A percentile compares a stretch with the other conserved stretches of the same genome.
phyloP scores from a whole-genome alignment of 2,797 vertebrate species.

The Hoplostethus mediterraneus region DNA sequence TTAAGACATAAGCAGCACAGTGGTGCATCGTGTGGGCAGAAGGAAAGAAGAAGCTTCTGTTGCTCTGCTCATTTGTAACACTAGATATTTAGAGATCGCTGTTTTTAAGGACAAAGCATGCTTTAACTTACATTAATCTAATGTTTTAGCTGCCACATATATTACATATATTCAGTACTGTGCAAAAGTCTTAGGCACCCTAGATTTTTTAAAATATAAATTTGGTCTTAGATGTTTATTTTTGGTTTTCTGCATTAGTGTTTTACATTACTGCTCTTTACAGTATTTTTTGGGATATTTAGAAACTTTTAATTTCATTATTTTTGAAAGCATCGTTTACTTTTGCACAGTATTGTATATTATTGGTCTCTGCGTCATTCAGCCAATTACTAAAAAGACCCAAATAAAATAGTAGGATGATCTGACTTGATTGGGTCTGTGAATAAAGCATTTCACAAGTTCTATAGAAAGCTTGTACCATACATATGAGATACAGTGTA shows the following conservation, averaged over 20 bases:
- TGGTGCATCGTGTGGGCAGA: not conserved
- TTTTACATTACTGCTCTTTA: too few species aligned
- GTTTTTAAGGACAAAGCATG: not conserved
- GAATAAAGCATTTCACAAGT: not conserved
- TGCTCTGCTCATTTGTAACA: constrained; percentile 1
- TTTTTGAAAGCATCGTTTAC: too few species aligned
- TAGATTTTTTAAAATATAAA: too few species aligned
- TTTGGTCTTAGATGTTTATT: too few species aligned
- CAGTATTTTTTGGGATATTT: too few species aligned
- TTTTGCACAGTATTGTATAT: too few species aligned
- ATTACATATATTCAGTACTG: not conserved
- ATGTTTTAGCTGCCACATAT: not conserved
- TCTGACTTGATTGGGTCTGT: not conserved
- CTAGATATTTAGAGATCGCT: not conserved
- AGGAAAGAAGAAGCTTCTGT: constrained; percentile 3
- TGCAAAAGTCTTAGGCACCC: too few species aligned
- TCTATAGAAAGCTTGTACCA: not conserved
- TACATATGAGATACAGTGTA: not conserved
- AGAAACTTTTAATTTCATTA: too few species aligned
- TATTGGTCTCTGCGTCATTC: constrained; percentile 3
- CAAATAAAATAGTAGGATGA: not conserved
- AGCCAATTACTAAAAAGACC: not conserved
- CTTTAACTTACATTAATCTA: not conserved
- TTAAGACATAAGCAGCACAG: constrained; percentile 15
- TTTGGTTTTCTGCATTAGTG: too few species aligned